phyloP scores from a whole-genome alignment of 1,140 invertebrate genomes.

The roundworm (Caenorhabditis elegans) region DNA sequence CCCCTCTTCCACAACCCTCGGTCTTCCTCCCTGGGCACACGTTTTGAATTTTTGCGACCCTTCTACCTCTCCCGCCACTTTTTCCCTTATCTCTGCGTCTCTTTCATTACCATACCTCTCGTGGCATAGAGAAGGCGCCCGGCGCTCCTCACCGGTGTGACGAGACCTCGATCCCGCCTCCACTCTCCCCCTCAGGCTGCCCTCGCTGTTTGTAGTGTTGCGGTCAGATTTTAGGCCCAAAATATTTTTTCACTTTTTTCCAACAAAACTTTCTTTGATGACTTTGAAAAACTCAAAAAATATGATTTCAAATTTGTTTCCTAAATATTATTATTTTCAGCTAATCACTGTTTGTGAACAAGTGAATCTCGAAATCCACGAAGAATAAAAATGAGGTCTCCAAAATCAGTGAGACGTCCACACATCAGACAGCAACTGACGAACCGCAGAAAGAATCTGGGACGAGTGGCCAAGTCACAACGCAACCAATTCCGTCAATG shows the following conservation, averaged over 20 bases:
- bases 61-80: background rate
- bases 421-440: constrained; percentile 32
- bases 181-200: background rate
- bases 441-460: constrained; percentile 34
- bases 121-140: background rate
- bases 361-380: constrained; percentile 43
- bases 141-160: background rate
- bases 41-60: background rate
- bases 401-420: constrained; percentile 34
- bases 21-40: background rate
- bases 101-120: constrained; percentile 7
- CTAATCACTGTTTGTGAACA: constrained; percentile 34
- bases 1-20: too few species aligned
- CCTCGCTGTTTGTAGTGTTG: constrained; percentile 14
- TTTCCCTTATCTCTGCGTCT: background rate
- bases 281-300: background rate
- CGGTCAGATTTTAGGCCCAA: constrained; percentile 22
- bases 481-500: constrained; percentile 34
- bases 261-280: background rate
- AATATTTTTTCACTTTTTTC: background rate
- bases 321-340: background rate
- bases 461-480: constrained; percentile 32
- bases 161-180: background rate
- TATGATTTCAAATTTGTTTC: background rate
- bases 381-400: constrained; percentile 35